These are phyloP conservation scores for Amphiprion clarkii DNA, from an alignment of 2,797 vertebrate genomes.

Conservation along the genomic window DNA sequence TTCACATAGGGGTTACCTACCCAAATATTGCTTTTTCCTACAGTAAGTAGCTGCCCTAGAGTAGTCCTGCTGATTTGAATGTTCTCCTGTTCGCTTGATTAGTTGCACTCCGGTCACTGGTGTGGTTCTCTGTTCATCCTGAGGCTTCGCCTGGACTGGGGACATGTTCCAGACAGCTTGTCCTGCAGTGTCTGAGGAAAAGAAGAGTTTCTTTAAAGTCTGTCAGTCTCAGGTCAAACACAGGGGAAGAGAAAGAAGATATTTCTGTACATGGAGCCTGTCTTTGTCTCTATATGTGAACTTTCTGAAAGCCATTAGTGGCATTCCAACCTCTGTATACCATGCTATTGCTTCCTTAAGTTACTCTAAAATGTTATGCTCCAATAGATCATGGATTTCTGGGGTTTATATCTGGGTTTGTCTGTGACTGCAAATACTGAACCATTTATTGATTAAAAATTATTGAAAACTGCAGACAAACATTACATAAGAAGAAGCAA, in stretches of 20 bases:
- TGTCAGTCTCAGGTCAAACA: constrained; percentile 19
- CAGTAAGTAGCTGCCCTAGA: constrained; percentile 20
- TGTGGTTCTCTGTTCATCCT: constrained; percentile 31
- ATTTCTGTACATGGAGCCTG: neutral
- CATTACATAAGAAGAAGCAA: too few species aligned
- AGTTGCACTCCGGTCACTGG: constrained; percentile 32
- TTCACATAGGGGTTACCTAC: neutral
- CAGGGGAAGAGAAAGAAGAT: neutral
- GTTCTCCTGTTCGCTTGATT: constrained; percentile 23
- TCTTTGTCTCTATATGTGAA: neutral
- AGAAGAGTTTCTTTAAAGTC: constrained; percentile 25
- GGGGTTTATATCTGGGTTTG: neutral
- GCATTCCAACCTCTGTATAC: neutral
- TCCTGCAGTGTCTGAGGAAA: constrained; percentile 29
- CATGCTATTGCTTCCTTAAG: neutral
- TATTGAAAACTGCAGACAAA: too few species aligned
- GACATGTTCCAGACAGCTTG: constrained; percentile 28
- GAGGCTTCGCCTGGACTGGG: constrained; percentile 18
- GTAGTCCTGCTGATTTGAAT: constrained; percentile 16
- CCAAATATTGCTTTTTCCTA: neutral
- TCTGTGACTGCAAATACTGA: neutral
- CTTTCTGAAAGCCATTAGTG: neutral
- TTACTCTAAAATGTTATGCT: too few species aligned
- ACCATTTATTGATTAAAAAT: neutral
- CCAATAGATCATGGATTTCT: too few species aligned